Conservation (phyloP, 92 coral and sea anemone genomes). For the Paramuricea clavata region DNA sequence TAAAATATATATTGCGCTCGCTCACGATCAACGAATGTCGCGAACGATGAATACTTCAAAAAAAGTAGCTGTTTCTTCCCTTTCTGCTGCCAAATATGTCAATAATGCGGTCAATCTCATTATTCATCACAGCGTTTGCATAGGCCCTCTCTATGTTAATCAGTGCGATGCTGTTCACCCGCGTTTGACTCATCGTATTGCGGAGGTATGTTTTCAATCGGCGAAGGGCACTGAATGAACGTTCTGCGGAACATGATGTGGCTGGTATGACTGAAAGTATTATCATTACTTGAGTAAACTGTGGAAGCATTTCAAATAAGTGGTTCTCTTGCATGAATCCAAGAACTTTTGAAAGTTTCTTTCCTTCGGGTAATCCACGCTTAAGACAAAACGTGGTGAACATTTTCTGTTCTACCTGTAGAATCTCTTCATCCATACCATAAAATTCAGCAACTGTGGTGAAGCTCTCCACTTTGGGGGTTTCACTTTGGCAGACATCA, state of each 20-base stretch:
- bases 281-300: slow-evolving; percentile 30
- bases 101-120: slow-evolving; percentile 29
- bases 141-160: slow-evolving; percentile 35
- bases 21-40: too few species aligned
- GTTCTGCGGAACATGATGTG: slow-evolving; percentile 44
- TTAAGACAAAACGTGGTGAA: too few species aligned
- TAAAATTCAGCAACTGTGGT: slow-evolving; percentile 46
- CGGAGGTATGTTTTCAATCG: too few species aligned
- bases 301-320: slow-evolving; percentile 23
- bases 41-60: too few species aligned
- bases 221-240: slow-evolving; percentile 38
- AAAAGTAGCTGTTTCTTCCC: not conserved
- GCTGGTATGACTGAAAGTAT: slow-evolving; percentile 34
- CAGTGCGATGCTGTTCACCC: not conserved
- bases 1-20: too few species aligned
- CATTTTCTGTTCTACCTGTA: slow-evolving; percentile 36
- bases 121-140: slow-evolving; percentile 24
- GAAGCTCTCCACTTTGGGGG: slow-evolving; percentile 31
- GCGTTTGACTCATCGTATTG: not conserved
- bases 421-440: slow-evolving; percentile 44
- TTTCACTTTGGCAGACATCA: slow-evolving; percentile 35
- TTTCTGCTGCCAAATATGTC: slow-evolving; percentile 13
- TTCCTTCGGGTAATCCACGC: slow-evolving; percentile 4
- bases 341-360: slow-evolving; percentile 25
- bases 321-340: slow-evolving; percentile 34